Evolutionary conservation across 2,113 vertebrate species (phyloP).

Genomic region (Picathartes gymnocephalus): DNA sequence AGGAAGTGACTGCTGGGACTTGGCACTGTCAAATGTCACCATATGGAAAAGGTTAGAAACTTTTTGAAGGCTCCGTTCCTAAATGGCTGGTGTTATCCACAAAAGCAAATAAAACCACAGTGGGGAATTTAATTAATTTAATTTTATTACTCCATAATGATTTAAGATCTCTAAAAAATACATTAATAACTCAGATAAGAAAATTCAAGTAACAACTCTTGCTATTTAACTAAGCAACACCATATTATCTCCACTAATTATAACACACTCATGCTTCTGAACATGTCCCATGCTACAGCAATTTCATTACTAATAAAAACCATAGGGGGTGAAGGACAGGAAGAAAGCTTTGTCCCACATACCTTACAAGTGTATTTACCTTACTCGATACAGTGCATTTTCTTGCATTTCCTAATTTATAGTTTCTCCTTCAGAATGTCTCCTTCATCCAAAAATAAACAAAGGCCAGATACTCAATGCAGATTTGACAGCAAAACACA

Average conservation of each 20-base stretch:
- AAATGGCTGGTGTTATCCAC: neutral
- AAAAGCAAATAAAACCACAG: slow-evolving; percentile 13
- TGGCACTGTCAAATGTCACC: slow-evolving; percentile 40
- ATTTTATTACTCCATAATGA: slow-evolving; percentile 2
- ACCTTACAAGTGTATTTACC: neutral
- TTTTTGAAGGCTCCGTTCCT: slow-evolving; percentile 27
- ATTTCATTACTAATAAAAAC: slow-evolving; percentile 1
- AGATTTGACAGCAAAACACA: neutral
- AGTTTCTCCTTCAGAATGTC: neutral
- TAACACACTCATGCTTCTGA: neutral
- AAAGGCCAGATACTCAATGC: neutral
- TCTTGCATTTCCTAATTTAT: slow-evolving; percentile 20
- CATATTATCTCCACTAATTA: neutral
- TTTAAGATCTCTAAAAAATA: neutral
- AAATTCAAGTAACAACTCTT: neutral
- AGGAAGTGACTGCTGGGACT: slow-evolving; percentile 50
- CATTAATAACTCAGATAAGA: neutral
- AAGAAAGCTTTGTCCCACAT: neutral
- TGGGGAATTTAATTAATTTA: slow-evolving; percentile 29
- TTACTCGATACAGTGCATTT: neutral
- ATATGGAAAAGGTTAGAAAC: slow-evolving; percentile 58
- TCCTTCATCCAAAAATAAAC: slow-evolving; percentile 22
- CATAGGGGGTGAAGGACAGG: neutral
- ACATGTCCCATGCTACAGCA: neutral
- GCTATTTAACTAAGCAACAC: neutral